phyloP scores from a whole-genome alignment of 2,888 invertebrate genomes.

The Dolomedes plantarius region DNA sequence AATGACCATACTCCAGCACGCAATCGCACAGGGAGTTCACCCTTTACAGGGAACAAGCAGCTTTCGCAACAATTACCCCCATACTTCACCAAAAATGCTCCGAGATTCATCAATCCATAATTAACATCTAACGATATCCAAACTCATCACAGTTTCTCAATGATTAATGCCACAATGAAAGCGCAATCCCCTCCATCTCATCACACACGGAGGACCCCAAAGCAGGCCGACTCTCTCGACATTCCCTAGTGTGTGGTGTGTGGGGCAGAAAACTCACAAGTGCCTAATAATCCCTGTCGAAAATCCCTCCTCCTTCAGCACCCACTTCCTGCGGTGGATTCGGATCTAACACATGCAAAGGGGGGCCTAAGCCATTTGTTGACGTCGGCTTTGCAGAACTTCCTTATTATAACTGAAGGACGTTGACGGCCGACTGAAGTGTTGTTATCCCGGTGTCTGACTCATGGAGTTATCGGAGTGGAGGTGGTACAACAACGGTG shows the following conservation, averaged over 20 bases:
- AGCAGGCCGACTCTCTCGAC: too few species aligned
- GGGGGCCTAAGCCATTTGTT: constrained; percentile 27
- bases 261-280: constrained; percentile 11
- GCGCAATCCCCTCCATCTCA: not conserved
- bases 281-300: not conserved
- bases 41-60: too few species aligned
- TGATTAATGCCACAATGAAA: not conserved
- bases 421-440: not conserved
- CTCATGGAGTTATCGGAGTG: not conserved
- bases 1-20: too few species aligned
- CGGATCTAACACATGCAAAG: constrained; percentile 10
- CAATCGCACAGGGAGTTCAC: too few species aligned
- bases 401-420: constrained; percentile 32
- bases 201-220: too few species aligned
- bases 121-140: not conserved
- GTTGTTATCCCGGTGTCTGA: constrained; percentile 7
- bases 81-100: too few species aligned
- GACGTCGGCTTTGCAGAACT: constrained; percentile 23
- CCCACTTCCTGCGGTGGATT: constrained; percentile 11
- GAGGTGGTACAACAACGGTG: not conserved
- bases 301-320: not conserved
- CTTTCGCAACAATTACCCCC: too few species aligned
- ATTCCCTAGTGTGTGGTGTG: too few species aligned
- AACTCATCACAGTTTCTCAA: not conserved
- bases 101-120: not conserved